Conservation (phyloP, 2,113 vertebrate species). For the Nothobranchius kuhntae region DNA sequence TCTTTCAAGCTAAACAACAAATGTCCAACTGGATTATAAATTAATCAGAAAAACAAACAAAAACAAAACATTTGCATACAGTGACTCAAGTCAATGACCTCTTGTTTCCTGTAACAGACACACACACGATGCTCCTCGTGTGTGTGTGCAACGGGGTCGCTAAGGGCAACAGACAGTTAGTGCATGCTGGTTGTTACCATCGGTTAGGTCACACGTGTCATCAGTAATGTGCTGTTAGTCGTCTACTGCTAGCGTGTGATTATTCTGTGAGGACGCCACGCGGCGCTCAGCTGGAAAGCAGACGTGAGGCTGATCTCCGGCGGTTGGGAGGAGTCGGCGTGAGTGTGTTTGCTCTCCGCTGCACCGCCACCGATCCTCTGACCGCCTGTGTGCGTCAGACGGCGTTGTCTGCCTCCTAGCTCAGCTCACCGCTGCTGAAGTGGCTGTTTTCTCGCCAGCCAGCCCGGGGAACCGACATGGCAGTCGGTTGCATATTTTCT, state of each 20-base stretch:
- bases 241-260: constrained; percentile 41
- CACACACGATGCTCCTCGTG: constrained; percentile 39
- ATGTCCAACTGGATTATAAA: constrained; percentile 80
- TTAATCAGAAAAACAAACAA: constrained; percentile 72
- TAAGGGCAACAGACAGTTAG: constrained; percentile 58
- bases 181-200: constrained; percentile 63
- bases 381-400: constrained; percentile 18
- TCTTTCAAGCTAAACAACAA: constrained; percentile 74
- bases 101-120: constrained; percentile 55
- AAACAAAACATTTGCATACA: constrained; percentile 77
- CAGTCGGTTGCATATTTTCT: constrained; percentile 78
- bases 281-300: constrained; percentile 24
- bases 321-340: constrained; percentile 53
- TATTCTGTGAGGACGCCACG: constrained; percentile 25
- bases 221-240: constrained; percentile 62
- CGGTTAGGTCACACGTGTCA: constrained; percentile 45
- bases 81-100: constrained; percentile 70
- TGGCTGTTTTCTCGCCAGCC: constrained; percentile 32
- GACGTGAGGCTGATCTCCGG: constrained; percentile 26
- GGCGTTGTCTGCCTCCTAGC: constrained; percentile 12
- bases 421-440: constrained; percentile 51
- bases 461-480: constrained; percentile 50
- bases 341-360: constrained; percentile 48
- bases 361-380: constrained; percentile 41
- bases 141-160: constrained; percentile 43